phyloP scores from a whole-genome alignment of 2,888 invertebrate genomes.

The Agrotis ipsilon region DNA sequence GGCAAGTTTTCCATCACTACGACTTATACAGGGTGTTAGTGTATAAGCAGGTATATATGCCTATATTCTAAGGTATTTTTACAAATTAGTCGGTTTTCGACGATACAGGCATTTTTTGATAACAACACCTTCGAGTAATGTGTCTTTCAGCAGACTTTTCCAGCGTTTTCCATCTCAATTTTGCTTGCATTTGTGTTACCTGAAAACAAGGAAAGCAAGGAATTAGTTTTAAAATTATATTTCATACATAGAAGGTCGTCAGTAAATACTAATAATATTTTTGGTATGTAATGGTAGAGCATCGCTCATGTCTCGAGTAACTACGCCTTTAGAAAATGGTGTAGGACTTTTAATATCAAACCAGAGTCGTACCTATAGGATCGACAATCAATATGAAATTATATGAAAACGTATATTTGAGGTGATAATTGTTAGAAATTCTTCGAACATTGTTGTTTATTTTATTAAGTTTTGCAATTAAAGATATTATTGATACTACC shows the following conservation, averaged over 20 bases:
- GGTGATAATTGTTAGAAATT: no score
- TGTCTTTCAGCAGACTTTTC: background rate
- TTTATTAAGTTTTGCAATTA: no score
- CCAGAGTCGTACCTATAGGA: no score
- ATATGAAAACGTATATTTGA: no score
- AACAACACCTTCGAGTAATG: no score
- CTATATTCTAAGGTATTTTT: no score
- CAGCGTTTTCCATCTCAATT: background rate
- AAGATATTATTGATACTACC: no score
- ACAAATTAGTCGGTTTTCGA: background rate
- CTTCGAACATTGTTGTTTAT: no score
- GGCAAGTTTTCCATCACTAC: no score
- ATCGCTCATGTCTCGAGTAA: conserved; percentile 5
- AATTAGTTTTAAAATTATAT: background rate
- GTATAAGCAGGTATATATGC: no score
- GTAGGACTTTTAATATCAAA: conserved; percentile 48
- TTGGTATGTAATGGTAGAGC: background rate
- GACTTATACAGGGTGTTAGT: no score
- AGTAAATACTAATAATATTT: background rate
- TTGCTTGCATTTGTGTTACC: conserved; percentile 20
- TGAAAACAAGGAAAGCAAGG: conserved; percentile 27
- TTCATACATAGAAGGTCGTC: background rate
- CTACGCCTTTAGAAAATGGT: conserved; percentile 33
- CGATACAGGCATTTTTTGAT: background rate
- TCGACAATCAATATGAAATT: no score